Base-by-base conservation (phyloP, 1,140 invertebrate genomes). In the Aricia agestis region DNA sequence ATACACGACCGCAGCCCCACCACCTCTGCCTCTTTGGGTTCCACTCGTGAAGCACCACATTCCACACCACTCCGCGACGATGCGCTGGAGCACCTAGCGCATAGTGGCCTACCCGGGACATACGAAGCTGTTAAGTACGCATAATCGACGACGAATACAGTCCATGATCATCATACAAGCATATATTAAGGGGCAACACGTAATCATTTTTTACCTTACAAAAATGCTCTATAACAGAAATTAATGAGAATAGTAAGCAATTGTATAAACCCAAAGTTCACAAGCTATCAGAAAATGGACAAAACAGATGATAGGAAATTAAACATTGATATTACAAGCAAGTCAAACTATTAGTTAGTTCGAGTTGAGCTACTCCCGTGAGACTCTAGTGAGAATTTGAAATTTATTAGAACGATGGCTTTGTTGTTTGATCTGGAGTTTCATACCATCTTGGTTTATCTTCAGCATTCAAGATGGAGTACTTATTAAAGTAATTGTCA, bases 341-440 rank as follows among this genome's bases (percentile, higher is more conserved):
- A 63, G 59, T 63, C 11, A 19, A 59, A 59, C 58, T 59, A n/a
- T 58, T 61, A 61, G 59, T 63, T 63, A 25, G 59, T 63, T 52
- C 6, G 59, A 63, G 59, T 63, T 18, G 59, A 19, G 17, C 6
- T 52, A 13, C 45, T 52, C 45, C 45, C 45, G 45, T 15, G 9
- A 9, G 45, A 52, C 45, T 52, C 45, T 52, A 52, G 7, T 1
- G 45, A 52, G 45, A 52, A 52, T 52, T 52, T 11, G 9, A 3
- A 52, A 52, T 52, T 52, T 52, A 15, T 52, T 52, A 52, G 11
- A 52, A 52, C 45, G 45, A 52, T 52, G 13, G 45, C 45, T 52
- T 52, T 52, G 45, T 52, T 52, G 45, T 52, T 52, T 15, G 45
- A 52, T 52, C 45, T 52, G 10, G 9, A 52, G 45, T 52, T 15